Evolutionary conservation across 2,113 vertebrate species (phyloP).

Genomic region (Herpetotheres cachinnans): DNA sequence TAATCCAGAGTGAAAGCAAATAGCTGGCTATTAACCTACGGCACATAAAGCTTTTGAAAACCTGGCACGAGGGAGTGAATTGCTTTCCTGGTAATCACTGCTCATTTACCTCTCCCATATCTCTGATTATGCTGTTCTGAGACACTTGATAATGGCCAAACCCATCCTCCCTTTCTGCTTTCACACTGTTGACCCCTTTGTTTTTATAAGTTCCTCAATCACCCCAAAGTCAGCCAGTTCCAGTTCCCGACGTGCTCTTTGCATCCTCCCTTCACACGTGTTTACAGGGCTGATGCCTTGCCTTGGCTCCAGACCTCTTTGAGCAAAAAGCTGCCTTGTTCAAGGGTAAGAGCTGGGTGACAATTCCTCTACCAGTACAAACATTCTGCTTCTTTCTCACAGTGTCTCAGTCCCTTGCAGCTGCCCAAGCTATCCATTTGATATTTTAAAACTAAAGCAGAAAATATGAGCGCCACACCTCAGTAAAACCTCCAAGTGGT

Average conservation of each 20-base stretch:
- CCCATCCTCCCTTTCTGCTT: background rate
- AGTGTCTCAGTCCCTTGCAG: background rate
- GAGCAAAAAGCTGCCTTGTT: background rate
- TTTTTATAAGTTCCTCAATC: background rate
- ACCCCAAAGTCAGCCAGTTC: background rate
- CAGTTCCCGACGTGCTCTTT: accelerated
- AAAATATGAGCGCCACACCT: background rate
- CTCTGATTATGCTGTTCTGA: background rate
- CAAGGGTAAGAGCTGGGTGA: background rate
- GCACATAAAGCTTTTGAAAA: constrained; percentile 36
- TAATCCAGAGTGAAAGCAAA: constrained; percentile 11
- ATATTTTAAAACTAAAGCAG: background rate
- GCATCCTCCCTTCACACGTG: background rate
- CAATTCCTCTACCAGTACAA: background rate
- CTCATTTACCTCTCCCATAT: constrained; percentile 21
- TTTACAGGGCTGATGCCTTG: background rate
- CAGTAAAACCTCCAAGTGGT: background rate
- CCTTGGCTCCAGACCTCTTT: background rate
- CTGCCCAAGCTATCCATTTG: background rate
- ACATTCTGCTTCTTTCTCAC: background rate
- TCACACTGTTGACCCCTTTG: background rate
- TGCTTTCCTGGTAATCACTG: constrained; percentile 6
- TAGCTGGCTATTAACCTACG: background rate
- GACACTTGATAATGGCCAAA: background rate
- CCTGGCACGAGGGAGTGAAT: constrained; percentile 19